These are phyloP conservation scores for Lamellibrachia luymesi DNA, from an alignment of 1,140 invertebrate species.

Conservation along the genomic window DNA sequence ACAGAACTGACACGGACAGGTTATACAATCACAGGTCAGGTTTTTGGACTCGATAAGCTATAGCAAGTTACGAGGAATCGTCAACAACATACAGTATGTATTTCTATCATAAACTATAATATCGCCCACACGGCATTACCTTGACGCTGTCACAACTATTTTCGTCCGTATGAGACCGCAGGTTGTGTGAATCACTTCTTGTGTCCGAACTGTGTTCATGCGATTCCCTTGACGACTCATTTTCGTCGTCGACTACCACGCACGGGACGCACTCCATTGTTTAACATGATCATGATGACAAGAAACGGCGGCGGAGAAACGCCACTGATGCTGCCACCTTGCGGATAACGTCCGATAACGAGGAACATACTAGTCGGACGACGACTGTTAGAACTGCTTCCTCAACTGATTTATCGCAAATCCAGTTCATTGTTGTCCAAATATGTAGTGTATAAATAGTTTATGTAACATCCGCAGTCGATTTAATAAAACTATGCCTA, in stretches of 20 bases:
- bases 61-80: too few relatives aligned
- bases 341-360: background rate
- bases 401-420: too few relatives aligned
- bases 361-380: too few relatives aligned
- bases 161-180: background rate
- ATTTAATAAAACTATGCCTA: too few relatives aligned
- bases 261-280: background rate
- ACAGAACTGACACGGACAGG: too few relatives aligned
- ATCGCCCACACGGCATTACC: background rate
- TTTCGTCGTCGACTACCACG: background rate
- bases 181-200: background rate
- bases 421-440: too few relatives aligned
- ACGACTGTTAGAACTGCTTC: too few relatives aligned
- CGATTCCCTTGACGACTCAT: background rate
- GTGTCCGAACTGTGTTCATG: background rate
- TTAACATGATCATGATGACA: background rate
- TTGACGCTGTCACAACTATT: background rate
- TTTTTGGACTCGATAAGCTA: too few relatives aligned
- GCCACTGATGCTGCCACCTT: background rate
- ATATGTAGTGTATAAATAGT: too few relatives aligned
- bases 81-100: too few relatives aligned
- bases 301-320: background rate
- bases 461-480: too few relatives aligned
- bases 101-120: background rate
- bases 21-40: too few relatives aligned